phyloP scores from a whole-genome alignment of 2,888 invertebrate genomes.

The Carabus problematicus region DNA sequence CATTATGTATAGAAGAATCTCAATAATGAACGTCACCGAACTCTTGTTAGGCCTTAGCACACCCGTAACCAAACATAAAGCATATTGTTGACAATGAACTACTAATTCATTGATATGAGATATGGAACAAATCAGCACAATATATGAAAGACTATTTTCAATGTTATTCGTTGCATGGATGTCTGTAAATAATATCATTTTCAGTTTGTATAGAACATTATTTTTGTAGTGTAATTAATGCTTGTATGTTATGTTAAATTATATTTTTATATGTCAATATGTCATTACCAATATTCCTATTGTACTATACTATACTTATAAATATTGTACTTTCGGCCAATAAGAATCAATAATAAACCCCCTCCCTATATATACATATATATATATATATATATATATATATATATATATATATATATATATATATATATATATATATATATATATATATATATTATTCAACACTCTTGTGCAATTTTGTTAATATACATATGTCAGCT shows the following conservation, averaged over 20 bases:
- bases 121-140: conserved; percentile 39
- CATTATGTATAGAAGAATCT: conserved; percentile 4
- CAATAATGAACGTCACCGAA: conserved; percentile 4
- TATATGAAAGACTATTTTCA: conserved; percentile 38
- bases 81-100: conserved; percentile 18
- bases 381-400: no score
- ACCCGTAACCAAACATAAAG: conserved; percentile 33
- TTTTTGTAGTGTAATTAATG: conserved; percentile 41
- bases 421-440: no score
- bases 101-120: conserved; percentile 38
- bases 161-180: conserved; percentile 42
- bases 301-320: neutral
- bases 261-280: conserved; percentile 41
- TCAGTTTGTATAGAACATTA: conserved; percentile 40
- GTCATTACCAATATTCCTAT: conserved; percentile 17
- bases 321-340: conserved; percentile 41
- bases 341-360: conserved; percentile 24
- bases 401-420: no score
- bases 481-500: conserved; percentile 31
- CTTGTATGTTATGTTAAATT: conserved; percentile 42
- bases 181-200: conserved; percentile 39
- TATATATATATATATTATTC: conserved; percentile 30
- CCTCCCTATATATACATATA: no score
- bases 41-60: conserved; percentile 19
- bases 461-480: conserved; percentile 42